Evolutionary conservation across 2,888 invertebrate species (phyloP), one percentile per base, ranked within the genome.

Genomic region (Glyphotaelius pellucidus): DNA sequence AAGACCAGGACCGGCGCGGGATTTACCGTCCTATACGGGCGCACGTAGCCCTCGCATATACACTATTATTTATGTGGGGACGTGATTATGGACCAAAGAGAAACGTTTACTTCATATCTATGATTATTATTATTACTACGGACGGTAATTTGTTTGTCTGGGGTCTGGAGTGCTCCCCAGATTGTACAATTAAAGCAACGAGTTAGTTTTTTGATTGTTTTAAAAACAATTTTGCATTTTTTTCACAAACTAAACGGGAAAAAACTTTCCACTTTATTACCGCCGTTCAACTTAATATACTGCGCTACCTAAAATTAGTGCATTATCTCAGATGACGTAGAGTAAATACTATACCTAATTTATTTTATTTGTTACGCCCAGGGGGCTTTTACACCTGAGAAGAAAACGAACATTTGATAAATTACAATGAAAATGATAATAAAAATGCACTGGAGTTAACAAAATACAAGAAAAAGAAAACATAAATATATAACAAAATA

Each of bases 81-180:
- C 92, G 92, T 92, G 92, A 92, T 92, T 91, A 91, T 91, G 91
- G 88, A 87, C 90, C 90, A 80, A 85, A 87, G 80, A 79, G 89
- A 81, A 91, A 84, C 85, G 84, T 38, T 89, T 91, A 91, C 89
- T 91, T 91, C 85, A 89, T 79, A 89, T 42, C 86, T 42, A 38
- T 42, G 35, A 47, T 14, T 86, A 15, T n/a, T 86, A 86, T 42
- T 42, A 86, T 86, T 42, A 86, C 42, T 30, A 30, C 47, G 38
- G 79, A 67, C 80, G 87, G 80, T 87, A 79, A 86, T 86, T 42
- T 86, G n/a, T 86, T 86, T 86, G 86, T 86, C 86, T 38, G 25
- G 85, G 25, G 32, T 85, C n/a, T 42, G 81, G 19, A 67, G n/a
- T 67, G 67, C 67, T 67, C 67, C 67, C 2, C 67, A 67, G 67